Evolutionary conservation across 2,888 invertebrate species (phyloP), one percentile per base, ranked within the genome.

Genomic region (Rhyacophila evoluta): DNA sequence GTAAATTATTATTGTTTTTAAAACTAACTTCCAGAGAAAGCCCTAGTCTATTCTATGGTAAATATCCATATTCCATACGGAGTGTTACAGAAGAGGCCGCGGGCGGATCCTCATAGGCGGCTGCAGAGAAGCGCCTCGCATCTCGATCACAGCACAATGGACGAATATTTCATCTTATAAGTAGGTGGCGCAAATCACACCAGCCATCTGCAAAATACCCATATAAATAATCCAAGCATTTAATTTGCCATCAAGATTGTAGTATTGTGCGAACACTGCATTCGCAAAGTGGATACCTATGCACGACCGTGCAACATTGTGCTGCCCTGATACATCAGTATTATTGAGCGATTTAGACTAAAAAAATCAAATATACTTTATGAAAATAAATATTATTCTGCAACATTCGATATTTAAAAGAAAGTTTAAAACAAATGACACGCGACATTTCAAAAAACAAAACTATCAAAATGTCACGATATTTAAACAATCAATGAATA

Each of bases 161-260:
- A 68, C 41, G 75, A 78, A 80, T 80, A 80, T 75, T 80, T 80
- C 80, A 80, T 72, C 36, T 77, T 29, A 39, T 80, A 80, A 80
- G 78, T 78, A 80, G 80, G 80, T 80, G 78, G 78, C 67, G 39
- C 78, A 79, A 69, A 79, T 72, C 77, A 29, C 28, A 55, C 70
- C 19, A 28, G 55, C 72, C 75, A 75, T 75, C 79, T 73, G 19
- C 55, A 55, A 55, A 19, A 55, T 76, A 69, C 41, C 25, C 72
- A 19, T 79, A 76, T 76, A 79, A 76, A 79, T 74, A 76, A 79
- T 68, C 29, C 73, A 29, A 38, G 70, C 76, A 73, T 76, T 78
- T 79, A 76, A 79, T 79, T 79, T 79, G 75, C 76, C 75, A 76
- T 79, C 75, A 72, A 79, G 76, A 76, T 76, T 72, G 10, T 8